These are phyloP conservation scores for Sturnira hondurensis DNA, from an alignment of 2,113 vertebrate species.

Conservation along the genomic window DNA sequence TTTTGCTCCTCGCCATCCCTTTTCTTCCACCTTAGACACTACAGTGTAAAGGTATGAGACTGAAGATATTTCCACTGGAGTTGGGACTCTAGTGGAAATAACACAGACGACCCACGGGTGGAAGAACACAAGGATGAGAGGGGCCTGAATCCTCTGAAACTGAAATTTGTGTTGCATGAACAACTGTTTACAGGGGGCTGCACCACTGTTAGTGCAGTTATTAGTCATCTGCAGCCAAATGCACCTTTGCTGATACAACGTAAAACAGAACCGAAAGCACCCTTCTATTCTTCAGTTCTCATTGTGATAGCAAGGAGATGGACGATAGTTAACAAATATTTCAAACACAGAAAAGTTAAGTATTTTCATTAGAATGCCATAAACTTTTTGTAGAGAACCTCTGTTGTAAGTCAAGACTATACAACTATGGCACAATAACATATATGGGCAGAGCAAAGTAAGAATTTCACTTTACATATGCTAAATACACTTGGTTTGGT, in stretches of 20 bases:
- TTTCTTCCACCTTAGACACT: neutral
- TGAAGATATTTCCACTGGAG: too few species aligned
- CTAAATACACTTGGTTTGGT: constrained; percentile 16
- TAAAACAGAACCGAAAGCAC: neutral
- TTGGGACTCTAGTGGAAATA: too few species aligned
- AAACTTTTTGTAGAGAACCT: neutral
- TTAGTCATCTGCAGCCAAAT: neutral
- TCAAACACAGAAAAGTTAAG: neutral
- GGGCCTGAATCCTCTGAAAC: neutral
- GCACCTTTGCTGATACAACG: neutral
- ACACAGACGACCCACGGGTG: neutral
- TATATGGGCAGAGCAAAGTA: neutral
- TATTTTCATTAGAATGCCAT: neutral
- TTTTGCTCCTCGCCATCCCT: neutral
- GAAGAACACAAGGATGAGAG: neutral
- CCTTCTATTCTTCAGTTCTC: neutral
- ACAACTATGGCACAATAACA: neutral
- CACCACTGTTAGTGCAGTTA: neutral
- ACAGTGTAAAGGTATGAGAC: neutral
- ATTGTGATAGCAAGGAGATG: neutral
- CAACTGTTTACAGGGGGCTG: neutral
- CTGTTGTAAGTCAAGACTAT: neutral
- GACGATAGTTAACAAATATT: neutral
- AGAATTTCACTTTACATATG: constrained; percentile 9
- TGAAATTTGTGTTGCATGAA: neutral